Evolutionary conservation across 2,888 invertebrate genomes (phyloP), one percentile per base, ranked within the genome.

Genomic region (Macaria liturata): DNA sequence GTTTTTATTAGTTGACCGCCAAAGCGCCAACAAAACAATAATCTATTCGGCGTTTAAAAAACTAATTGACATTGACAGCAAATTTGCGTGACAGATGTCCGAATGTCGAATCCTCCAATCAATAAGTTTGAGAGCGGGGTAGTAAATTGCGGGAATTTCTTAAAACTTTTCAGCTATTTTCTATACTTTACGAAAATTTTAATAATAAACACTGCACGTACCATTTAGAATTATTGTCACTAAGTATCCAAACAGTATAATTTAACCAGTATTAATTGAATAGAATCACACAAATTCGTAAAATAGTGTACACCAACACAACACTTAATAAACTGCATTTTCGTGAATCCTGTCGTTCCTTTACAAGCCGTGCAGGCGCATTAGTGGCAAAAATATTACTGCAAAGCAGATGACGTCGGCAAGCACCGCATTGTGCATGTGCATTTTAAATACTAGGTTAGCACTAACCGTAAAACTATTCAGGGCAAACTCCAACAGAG

Each of bases 401-500:
- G 91, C 91, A 91, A 91, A 88, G 80, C 83, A 86, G 75, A 86
- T 90, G 91, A 91, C 91, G 91, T 91, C 84, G 87, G 74, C 84
- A 84, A 88, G 83, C 74, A 78, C 91, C 81, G 91, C 91, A 91
- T 88, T 87, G 87, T 89, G 80, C 84, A 86, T 84, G 84, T 88
- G 83, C 83, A 85, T 87, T 88, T 84, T 85, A 88, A 89, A 88
- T 87, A 88, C 86, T 84, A 77, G 84, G 83, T 83, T 84, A 83
- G 79, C 83, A 76, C 76, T 75, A 79, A 81, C 78, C 74, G 78
- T 82, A 76, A 79, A 83, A 81, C 82, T 83, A 86, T 84, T 86
- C 81, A 84, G 80, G 81, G 75, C 80, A 75, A 68, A 73, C 50
- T 62, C 52, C 44, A 59, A 50, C 65, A 63, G 54, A 64, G 48